phyloP scores from a whole-genome alignment of 2,113 vertebrate genomes.

The Pyrgilauda ruficollis region DNA sequence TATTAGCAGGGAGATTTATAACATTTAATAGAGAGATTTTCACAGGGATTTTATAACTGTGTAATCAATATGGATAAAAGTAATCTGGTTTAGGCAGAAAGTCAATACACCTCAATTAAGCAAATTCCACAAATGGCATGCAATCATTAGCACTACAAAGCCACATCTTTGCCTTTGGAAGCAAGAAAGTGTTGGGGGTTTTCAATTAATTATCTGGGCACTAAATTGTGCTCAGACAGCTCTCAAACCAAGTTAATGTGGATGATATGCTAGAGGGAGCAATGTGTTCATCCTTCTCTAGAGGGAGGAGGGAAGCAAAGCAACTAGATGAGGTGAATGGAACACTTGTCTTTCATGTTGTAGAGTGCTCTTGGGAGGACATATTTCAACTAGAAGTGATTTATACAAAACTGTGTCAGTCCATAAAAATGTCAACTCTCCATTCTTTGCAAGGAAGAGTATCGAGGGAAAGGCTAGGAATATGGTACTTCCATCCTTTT shows the following conservation, averaged over 20 bases:
- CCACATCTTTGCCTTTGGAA: not conserved
- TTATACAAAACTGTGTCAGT: not conserved
- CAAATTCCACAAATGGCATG: not conserved
- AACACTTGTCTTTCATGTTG: not conserved
- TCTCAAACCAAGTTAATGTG: not conserved
- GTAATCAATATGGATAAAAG: not conserved
- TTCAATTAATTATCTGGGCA: not conserved
- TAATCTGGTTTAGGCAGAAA: slow-evolving; percentile 34
- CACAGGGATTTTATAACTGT: not conserved
- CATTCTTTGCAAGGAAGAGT: not conserved
- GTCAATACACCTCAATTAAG: not conserved
- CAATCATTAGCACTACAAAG: not conserved
- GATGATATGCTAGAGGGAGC: not conserved
- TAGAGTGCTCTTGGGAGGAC: fast-evolving
- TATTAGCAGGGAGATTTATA: not conserved
- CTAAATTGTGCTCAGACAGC: not conserved
- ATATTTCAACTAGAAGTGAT: not conserved
- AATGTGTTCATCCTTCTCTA: not conserved
- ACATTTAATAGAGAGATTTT: not conserved
- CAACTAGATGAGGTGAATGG: not conserved
- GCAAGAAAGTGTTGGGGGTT: not conserved
- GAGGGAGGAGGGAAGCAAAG: not conserved
- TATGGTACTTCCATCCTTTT: not conserved
- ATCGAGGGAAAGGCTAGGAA: not conserved
- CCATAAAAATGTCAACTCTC: not conserved